Percentiles rank a stretch among this genome's conserved stretches.
Conservation (phyloP, 53 echinoderm and acorn worm species). For the Stichopus horrens region DNA sequence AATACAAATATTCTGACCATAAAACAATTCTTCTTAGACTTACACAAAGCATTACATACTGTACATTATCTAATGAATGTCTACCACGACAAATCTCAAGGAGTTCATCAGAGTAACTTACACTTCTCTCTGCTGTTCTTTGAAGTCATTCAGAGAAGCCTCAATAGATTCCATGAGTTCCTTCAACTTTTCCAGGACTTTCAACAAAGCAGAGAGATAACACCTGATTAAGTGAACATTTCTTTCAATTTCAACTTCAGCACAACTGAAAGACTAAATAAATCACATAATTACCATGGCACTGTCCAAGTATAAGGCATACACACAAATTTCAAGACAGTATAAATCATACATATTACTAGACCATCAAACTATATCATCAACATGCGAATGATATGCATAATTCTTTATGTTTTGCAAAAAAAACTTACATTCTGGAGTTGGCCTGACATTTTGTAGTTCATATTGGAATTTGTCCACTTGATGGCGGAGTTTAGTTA, state of each 20-base stretch:
- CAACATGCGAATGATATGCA: too few species aligned
- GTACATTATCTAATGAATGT: too few species aligned
- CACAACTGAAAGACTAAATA: not conserved
- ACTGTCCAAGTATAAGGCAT: too few species aligned
- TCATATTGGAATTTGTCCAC: slow-evolving; percentile 85
- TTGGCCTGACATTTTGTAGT: slow-evolving; percentile 88
- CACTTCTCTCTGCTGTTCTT: slow-evolving; percentile 85
- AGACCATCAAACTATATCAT: too few species aligned
- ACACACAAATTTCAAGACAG: too few species aligned
- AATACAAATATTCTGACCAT: too few species aligned
- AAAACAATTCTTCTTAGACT: too few species aligned
- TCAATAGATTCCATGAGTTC: slow-evolving; percentile 91
- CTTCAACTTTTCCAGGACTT: slow-evolving; percentile 96
- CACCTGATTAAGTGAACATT: not conserved
- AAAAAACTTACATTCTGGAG: slow-evolving; percentile 87
- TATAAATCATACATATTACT: too few species aligned
- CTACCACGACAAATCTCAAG: too few species aligned
- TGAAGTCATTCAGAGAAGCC: slow-evolving; percentile 72
- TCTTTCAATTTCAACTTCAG: not conserved
- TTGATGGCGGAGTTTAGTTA: slow-evolving; percentile 70
- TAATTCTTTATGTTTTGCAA: not conserved
- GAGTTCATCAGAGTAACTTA: slow-evolving; percentile 47
- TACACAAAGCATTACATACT: too few species aligned
- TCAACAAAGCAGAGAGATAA: slow-evolving; percentile 14
- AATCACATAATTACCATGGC: not conserved